These are phyloP conservation scores for Lepidothrix coronata DNA, from an alignment of 2,113 vertebrate species.

Conservation along the genomic window DNA sequence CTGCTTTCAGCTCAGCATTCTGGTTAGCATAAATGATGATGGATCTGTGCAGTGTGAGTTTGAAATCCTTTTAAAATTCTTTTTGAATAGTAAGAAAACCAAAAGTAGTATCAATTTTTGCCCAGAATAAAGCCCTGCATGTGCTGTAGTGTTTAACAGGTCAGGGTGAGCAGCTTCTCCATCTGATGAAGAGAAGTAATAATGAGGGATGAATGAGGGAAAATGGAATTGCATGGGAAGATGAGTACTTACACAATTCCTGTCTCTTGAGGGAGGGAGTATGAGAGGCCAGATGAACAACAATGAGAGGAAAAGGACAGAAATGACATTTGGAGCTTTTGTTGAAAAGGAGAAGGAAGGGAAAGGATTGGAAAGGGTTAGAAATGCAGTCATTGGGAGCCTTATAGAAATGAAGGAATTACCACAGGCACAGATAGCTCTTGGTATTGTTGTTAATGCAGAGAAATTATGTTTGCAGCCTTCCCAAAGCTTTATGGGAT, in stretches of 20 bases:
- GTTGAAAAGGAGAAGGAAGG: not conserved
- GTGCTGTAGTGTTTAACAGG: not conserved
- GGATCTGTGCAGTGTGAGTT: not conserved
- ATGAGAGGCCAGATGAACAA: not conserved
- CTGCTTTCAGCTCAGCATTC: not conserved
- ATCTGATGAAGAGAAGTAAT: not conserved
- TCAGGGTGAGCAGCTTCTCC: not conserved
- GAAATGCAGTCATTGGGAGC: not conserved
- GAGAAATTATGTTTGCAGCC: not conserved
- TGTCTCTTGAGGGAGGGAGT: not conserved
- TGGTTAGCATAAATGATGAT: not conserved
- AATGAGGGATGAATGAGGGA: not conserved
- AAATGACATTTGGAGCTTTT: not conserved
- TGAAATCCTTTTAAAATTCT: not conserved
- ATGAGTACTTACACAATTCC: not conserved
- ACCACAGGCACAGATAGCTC: not conserved
- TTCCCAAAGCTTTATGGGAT: not conserved
- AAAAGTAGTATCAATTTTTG: not conserved
- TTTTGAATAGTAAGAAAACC: not conserved
- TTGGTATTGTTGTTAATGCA: not conserved
- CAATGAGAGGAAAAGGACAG: not conserved
- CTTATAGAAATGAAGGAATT: not conserved
- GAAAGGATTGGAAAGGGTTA: not conserved
- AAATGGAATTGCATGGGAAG: not conserved
- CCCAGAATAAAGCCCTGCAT: not conserved